Evolutionary conservation across 2,888 invertebrate species (phyloP).

Genomic region (Cheilosia scutellata): DNA sequence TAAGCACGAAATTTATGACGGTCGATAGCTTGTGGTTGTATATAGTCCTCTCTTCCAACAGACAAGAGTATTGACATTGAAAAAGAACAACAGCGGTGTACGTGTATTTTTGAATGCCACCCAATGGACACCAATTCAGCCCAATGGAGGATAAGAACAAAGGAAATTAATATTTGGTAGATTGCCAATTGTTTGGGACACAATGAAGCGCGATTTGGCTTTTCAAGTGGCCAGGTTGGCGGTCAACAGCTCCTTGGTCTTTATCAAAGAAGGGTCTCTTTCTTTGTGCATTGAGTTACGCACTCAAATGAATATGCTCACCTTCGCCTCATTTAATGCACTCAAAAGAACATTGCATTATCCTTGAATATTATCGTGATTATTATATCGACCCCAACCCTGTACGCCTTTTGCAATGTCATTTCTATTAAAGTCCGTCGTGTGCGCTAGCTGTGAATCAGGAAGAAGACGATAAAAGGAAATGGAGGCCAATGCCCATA

Average conservation of each 20-base stretch:
- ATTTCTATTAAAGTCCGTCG: neutral
- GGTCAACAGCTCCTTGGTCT: constrained; percentile 7
- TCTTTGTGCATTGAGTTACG: neutral
- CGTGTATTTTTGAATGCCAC: constrained; percentile 5
- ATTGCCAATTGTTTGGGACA: constrained; percentile 50
- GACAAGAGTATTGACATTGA: neutral
- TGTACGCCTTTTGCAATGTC: neutral
- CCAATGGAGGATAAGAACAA: constrained; percentile 14
- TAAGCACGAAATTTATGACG: constrained; percentile 27
- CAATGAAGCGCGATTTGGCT: constrained; percentile 10
- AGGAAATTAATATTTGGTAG: constrained; percentile 43
- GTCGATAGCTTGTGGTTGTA: constrained; percentile 11
- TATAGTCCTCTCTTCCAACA: constrained; percentile 1
- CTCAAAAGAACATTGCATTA: constrained; percentile 21
- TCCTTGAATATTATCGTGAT: constrained; percentile 19
- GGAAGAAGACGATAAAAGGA: constrained; percentile 21
- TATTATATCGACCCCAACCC: constrained; percentile 31
- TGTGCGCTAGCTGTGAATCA: constrained; percentile 19
- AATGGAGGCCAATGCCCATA: constrained; percentile 56
- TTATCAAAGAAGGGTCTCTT: neutral
- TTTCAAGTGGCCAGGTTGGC: constrained; percentile 24
- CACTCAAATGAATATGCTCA: neutral
- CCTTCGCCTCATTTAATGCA: constrained; percentile 35
- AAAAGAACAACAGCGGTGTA: constrained; percentile 2
- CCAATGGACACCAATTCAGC: neutral